Evolutionary conservation across 2,888 invertebrate species (phyloP), one percentile per base, ranked within the genome.

Genomic region (Margaritifera margaritifera): DNA sequence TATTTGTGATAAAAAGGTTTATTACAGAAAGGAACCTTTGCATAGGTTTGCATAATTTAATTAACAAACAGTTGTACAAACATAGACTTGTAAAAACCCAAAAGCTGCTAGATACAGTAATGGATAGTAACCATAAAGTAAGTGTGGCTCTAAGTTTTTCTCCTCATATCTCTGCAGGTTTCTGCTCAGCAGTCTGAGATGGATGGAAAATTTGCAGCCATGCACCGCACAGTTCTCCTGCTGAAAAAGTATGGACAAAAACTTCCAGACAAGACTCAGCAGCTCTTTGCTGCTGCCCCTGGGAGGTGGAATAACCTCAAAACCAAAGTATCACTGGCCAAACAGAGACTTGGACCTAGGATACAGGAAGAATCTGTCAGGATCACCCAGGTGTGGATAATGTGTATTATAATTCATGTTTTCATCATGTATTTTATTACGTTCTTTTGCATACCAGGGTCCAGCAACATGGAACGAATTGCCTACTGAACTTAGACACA

Each of bases 151-250:
- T 15, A 20, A 18, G 18, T 55, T 22, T 55, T 8, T 15, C 22
- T 50, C 20, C 52, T 24, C 53, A 22, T 22, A 25, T 25, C 67
- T 53, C 25, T 64, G 1, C 71, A 88, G 88, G 88, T 89, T n/a
- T 88, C 89, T 27, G 86, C 87, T 15, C 86, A 89, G 70, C 88
- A 88, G 75, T 80, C 84, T 20, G 89, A 89, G 71, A 89, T 89
- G 88, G 89, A 90, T 68, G 86, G 86, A 6, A 88, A 87, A 77
- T 90, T 90, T 81, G 83, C 85, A 19, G 86, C 87, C n/a, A 89
- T 90, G 88, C 86, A 87, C 69, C 80, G 86, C 58, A 89, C 89
- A 6, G 87, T 89, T 24, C 79, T 85, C 22, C 81, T 90, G 31
- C 77, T 90, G 71, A 86, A 86, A 80, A 88, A 88, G 62, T 90